Evolutionary conservation across 2,113 vertebrate species (phyloP).

Genomic region (Amia ocellicauda): DNA sequence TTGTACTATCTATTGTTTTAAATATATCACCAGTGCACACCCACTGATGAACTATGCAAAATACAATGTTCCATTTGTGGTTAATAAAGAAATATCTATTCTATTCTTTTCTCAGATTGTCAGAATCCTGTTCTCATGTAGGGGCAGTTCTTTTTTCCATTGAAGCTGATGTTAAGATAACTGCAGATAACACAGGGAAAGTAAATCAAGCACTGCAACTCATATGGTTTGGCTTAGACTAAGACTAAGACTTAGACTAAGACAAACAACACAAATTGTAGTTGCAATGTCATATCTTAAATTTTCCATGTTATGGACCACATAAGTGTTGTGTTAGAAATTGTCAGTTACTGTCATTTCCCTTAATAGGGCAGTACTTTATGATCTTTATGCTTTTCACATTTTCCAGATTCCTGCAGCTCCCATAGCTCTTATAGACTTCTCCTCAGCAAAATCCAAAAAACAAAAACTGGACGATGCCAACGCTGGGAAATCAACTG

Average conservation of each 20-base stretch:
- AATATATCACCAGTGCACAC: constrained; percentile 4
- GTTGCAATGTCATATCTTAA: constrained; percentile 5
- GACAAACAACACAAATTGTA: constrained; percentile 3
- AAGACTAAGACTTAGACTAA: too few relatives aligned
- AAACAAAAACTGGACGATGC: constrained; percentile 9
- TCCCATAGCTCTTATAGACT: neutral
- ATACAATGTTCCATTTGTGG: too few relatives aligned
- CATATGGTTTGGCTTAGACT: constrained; percentile 1
- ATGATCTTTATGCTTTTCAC: neutral
- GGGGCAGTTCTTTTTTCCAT: too few relatives aligned
- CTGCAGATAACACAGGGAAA: constrained; percentile 2
- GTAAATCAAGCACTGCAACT: constrained; percentile 1
- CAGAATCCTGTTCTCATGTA: constrained; percentile 11
- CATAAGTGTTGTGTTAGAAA: neutral
- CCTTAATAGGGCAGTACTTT: neutral
- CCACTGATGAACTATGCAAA: constrained; percentile 2
- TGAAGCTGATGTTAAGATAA: too few relatives aligned
- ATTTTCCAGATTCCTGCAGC: constrained; percentile 1
- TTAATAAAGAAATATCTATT: constrained; percentile 7
- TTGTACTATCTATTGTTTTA: too few relatives aligned
- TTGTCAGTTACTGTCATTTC: neutral
- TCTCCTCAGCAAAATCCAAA: constrained; percentile 4
- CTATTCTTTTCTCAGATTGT: constrained; percentile 1
- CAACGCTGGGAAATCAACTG: neutral
- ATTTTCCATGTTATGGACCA: constrained; percentile 2